Conservation (phyloP, 2,113 vertebrate species). For the Anthoscopus minutus region DNA sequence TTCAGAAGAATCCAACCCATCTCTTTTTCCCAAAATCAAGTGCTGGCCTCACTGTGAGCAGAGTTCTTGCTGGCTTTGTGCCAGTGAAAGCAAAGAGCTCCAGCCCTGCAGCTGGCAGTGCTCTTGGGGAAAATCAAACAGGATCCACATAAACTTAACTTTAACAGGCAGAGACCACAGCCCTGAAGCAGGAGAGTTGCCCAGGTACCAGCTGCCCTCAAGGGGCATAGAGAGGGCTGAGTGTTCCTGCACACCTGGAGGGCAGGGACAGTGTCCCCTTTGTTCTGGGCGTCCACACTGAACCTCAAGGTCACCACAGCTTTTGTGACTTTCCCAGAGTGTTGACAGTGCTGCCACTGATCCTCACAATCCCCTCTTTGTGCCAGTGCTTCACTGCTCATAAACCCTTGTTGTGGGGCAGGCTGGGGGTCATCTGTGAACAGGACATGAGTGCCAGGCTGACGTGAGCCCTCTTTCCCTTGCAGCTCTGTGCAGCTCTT, state of each 20-base stretch:
- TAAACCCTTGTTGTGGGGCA: neutral
- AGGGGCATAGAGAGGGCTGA: neutral
- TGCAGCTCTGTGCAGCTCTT: constrained; percentile 88
- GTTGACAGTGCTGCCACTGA: neutral
- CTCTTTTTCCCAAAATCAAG: neutral
- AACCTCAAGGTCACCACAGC: neutral
- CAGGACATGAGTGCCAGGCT: neutral
- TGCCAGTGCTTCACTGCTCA: neutral
- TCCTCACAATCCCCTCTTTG: neutral
- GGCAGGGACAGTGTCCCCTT: neutral
- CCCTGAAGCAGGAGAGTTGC: neutral
- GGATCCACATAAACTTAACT: neutral
- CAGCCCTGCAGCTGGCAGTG: neutral
- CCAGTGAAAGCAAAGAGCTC: neutral
- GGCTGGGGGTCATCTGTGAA: neutral
- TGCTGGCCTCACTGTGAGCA: neutral
- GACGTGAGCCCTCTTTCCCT: neutral
- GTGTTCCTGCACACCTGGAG: neutral
- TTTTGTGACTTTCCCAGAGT: neutral
- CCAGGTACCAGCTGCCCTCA: neutral
- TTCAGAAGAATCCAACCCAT: neutral
- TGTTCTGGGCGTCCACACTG: neutral
- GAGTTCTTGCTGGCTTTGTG: neutral
- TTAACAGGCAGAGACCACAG: neutral
- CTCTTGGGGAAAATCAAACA: neutral